phyloP scores from a whole-genome alignment of 1,140 invertebrate genomes.

The Drosophila lini region DNA sequence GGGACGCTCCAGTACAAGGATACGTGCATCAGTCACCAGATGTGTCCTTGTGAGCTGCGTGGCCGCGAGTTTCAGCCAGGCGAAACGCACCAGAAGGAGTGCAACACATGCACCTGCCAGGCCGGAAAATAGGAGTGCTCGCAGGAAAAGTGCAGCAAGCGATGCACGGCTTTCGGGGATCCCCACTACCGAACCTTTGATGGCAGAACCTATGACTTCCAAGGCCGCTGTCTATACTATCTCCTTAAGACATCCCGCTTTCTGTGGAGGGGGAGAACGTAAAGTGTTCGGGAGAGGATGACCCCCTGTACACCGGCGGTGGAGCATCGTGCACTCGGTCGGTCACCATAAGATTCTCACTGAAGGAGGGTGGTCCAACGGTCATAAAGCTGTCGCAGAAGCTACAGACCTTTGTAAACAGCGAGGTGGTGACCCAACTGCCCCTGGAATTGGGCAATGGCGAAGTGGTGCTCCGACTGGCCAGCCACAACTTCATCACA shows the following conservation, averaged over 20 bases:
- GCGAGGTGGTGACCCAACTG: constrained; percentile 87
- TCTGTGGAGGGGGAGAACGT: constrained; percentile 93
- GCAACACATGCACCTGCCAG: constrained; percentile 88
- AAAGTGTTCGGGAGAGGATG: constrained; percentile 90
- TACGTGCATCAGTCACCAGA: constrained; percentile 88
- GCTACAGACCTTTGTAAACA: constrained; percentile 88
- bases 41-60: constrained; percentile 91
- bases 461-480: constrained; percentile 87
- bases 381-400: constrained; percentile 90
- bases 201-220: constrained; percentile 92
- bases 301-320: constrained; percentile 85
- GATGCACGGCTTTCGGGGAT: constrained; percentile 93
- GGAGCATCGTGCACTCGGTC: constrained; percentile 92
- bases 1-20: constrained; percentile 89
- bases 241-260: constrained; percentile 88
- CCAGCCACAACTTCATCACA: constrained; percentile 90
- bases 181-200: constrained; percentile 97
- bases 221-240: constrained; percentile 94
- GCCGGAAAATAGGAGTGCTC: constrained; percentile 91
- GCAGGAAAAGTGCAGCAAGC: constrained; percentile 88
- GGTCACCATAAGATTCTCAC: constrained; percentile 87
- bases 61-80: constrained; percentile 90
- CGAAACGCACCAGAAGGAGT: constrained; percentile 89
- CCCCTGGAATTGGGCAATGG: constrained; percentile 87
- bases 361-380: constrained; percentile 81